A percentile compares a stretch with the other conserved stretches of the same genome.
phyloP scores from a whole-genome alignment of 1,140 invertebrate species.

The Pentalonia nigronervosa region DNA sequence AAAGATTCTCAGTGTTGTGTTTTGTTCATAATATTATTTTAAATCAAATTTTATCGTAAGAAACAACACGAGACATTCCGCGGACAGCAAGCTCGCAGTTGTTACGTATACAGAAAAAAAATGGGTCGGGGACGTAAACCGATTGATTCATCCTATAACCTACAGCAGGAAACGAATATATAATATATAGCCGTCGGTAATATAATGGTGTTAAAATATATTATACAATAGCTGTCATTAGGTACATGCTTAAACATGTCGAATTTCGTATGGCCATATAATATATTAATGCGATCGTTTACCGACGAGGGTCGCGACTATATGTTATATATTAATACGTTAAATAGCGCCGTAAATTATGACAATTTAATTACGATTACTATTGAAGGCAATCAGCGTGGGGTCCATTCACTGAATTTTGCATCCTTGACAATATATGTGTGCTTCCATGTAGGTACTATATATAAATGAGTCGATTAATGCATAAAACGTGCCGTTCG shows the following conservation, averaged over 20 bases:
- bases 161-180: not conserved
- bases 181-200: not conserved
- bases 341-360: not conserved
- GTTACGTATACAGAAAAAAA: not conserved
- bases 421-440: slow-evolving; percentile 30
- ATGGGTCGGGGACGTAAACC: not conserved
- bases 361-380: slow-evolving; percentile 16
- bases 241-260: not conserved
- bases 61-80: not conserved
- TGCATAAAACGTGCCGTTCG: slow-evolving; percentile 2
- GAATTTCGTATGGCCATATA: not conserved
- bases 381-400: not conserved
- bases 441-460: not conserved
- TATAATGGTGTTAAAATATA: not conserved
- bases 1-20: too few relatives aligned
- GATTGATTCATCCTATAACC: not conserved
- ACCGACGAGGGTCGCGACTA: not conserved
- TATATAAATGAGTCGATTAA: not conserved
- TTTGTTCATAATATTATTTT: not conserved
- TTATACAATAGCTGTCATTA: slow-evolving; percentile 6
- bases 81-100: not conserved
- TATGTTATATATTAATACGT: not conserved
- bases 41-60: not conserved
- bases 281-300: not conserved
- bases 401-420: slow-evolving; percentile 19